Evolutionary conservation across 1,140 invertebrate genomes (phyloP).

Genomic region (Hormaphis cornu): DNA sequence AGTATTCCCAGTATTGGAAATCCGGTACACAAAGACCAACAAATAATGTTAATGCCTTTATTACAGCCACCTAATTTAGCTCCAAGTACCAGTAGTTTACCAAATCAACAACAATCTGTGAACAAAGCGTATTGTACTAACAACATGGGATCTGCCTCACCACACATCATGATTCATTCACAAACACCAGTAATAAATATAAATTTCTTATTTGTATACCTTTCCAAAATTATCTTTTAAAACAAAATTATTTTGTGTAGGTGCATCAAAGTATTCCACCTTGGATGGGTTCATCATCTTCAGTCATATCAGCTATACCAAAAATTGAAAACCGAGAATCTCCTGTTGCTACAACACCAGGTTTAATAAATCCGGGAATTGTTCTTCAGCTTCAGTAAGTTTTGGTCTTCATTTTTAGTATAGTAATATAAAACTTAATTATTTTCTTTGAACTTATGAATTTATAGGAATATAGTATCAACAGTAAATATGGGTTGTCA

Average conservation of each 20-base stretch:
- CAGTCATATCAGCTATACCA: not conserved
- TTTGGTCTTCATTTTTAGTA: not conserved
- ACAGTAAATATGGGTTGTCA: conserved; percentile 96
- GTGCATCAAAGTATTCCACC: conserved; percentile 79
- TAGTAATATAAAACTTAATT: not conserved
- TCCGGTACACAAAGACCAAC: conserved; percentile 78
- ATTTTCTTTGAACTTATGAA: not conserved
- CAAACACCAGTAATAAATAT: conserved; percentile 65
- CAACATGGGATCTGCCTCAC: conserved; percentile 55
- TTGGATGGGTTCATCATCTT: conserved; percentile 42
- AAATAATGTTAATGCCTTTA: conserved; percentile 66
- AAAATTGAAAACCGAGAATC: conserved; percentile 50
- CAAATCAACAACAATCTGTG: conserved; percentile 39
- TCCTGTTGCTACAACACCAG: conserved; percentile 77
- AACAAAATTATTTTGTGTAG: conserved; percentile 37
- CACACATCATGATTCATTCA: conserved; percentile 69
- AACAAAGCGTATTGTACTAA: conserved; percentile 63
- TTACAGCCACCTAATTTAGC: conserved; percentile 49
- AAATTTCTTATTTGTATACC: not conserved
- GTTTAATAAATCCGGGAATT: conserved; percentile 86
- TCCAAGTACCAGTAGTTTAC: conserved; percentile 49
- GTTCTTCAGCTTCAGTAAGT: conserved; percentile 87
- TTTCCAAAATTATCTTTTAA: no score
- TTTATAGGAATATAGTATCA: conserved; percentile 84
- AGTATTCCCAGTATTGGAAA: conserved; percentile 84